Evolutionary conservation across 2,888 invertebrate species (phyloP).

Genomic region (Sarcophaga subvicina): DNA sequence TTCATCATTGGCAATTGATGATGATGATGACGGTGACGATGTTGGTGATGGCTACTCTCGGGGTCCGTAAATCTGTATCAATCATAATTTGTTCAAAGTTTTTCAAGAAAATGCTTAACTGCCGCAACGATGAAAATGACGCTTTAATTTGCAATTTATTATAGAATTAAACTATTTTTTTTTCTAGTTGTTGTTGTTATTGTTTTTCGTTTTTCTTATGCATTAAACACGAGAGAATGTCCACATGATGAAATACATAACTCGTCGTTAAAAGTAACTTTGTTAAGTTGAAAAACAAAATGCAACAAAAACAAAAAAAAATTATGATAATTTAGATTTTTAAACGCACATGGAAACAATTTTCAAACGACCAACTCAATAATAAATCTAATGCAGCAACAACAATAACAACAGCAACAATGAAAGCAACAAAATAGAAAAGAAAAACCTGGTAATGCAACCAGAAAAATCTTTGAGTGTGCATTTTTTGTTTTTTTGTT

Average conservation of each 20-base stretch:
- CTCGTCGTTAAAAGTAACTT: constrained; percentile 32
- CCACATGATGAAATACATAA: constrained; percentile 48
- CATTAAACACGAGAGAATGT: constrained; percentile 54
- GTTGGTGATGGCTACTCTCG: not conserved
- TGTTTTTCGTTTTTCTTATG: constrained; percentile 16
- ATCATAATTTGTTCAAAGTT: constrained; percentile 65
- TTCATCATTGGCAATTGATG: constrained; percentile 24
- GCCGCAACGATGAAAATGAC: constrained; percentile 49
- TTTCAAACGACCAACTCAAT: constrained; percentile 39
- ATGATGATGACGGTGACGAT: constrained; percentile 48
- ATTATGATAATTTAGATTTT: constrained; percentile 68
- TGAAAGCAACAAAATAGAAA: constrained; percentile 19
- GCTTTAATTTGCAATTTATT: constrained; percentile 57
- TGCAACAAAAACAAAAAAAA: constrained; percentile 21
- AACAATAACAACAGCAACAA: not conserved
- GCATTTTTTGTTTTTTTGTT: not conserved
- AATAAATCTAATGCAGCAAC: constrained; percentile 42
- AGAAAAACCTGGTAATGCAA: constrained; percentile 8
- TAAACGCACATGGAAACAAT: constrained; percentile 65
- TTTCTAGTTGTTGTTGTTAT: too few species aligned
- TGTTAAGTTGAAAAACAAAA: constrained; percentile 22
- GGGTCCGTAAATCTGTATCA: constrained; percentile 27
- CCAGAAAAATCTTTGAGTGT: constrained; percentile 21
- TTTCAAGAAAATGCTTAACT: constrained; percentile 49
- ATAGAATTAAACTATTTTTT: constrained; percentile 42